Evolutionary conservation across 1,140 invertebrate species (phyloP), one percentile per base, ranked within the genome.

Genomic region (Drosophila nebulosa): DNA sequence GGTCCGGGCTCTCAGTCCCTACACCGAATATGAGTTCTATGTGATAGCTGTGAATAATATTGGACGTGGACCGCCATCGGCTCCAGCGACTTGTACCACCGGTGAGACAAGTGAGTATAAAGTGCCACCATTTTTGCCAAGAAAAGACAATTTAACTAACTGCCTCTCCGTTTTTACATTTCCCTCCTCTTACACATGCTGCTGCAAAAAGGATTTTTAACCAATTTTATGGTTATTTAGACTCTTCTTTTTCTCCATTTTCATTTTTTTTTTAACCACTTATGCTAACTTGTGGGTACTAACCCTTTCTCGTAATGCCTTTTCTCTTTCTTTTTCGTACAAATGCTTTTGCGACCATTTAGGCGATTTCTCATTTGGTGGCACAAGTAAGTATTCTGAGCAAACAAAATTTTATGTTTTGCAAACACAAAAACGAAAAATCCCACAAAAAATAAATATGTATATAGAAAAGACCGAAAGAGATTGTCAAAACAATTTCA

Each of bases 21-120:
- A 98, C 92, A 99, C 98, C 0, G 97, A 98, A 89, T 99, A 99
- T 93, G 97, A 99, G 92, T 97, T 99, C 93, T 97, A 96, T 91
- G 97, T 99, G 64, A 96, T 98, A 69, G 98, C 98, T 14, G 97
- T 98, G 14, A 99, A 98, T 93, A 96, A 95, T 86, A 96, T 98
- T 78, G 98, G 98, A 35, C 93, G 97, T 72, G 97, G 98, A 58
- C 94, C 95, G 30, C 95, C 97, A 1, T 98, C 97, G 78, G 93
- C 94, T 21, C 95, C 97, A 0, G 95, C 96, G 14, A 95, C 96
- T 75, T 96, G 98, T 77, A 98, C 97, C 61, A 99, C 98, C 51
- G 97, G 97, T 89, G 97, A 99, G 95, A 96, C 97, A 94, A 97
- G 98, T 98, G 94, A 95, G 94, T 94, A 86, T 59, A 9, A 22